Base-by-base conservation (phyloP, 2,888 invertebrate species). In the Ophion costatus region DNA sequence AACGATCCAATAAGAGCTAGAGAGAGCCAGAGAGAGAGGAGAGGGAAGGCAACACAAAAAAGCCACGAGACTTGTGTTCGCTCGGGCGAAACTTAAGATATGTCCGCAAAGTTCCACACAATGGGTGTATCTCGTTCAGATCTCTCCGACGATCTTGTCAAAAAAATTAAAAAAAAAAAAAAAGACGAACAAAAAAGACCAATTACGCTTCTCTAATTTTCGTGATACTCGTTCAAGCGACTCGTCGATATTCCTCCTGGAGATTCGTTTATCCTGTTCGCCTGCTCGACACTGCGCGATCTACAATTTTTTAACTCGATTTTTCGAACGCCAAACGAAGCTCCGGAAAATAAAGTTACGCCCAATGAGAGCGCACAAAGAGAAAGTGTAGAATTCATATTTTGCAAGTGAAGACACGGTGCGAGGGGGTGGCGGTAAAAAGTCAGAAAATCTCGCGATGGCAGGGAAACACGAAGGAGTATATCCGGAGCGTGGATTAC, bases 11-110 rank as follows among this genome's bases (percentile, higher is more conserved):
- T 57, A 42, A 11, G 76, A 24, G 57, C 14, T 11, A n/a, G 57
- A 77, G 82, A 64, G 56, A 56, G 63, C 17, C 11, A 20, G 59
- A 76, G 11, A 61, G 24, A 66, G 42, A 17, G 59, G 77, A 76
- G 11, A 42, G 77, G 66, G 80, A 69, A 38, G 11, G 10, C 5
- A 22, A 17, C 38, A 74, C 59, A 42, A 67, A 84, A 87, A 83
- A 82, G 88, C 84, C 24, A 67, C 22, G 29, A 59, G 86, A 57
- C 42, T 42, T 86, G 88, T 87, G 88, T 81, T 86, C 88, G 89
- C 86, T 87, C 86, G 87, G 82, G 82, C 83, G 86, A 83, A 81
- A 66, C 66, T 69, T 51, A 78, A 75, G 83, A 86, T 83, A 85
- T 73, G 67, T 67, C 71, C 56, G 83, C 86, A 84, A 85, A 76